These are phyloP conservation scores for Athalia rosae DNA, from an alignment of 2,888 invertebrate genomes.

Conservation along the genomic window DNA sequence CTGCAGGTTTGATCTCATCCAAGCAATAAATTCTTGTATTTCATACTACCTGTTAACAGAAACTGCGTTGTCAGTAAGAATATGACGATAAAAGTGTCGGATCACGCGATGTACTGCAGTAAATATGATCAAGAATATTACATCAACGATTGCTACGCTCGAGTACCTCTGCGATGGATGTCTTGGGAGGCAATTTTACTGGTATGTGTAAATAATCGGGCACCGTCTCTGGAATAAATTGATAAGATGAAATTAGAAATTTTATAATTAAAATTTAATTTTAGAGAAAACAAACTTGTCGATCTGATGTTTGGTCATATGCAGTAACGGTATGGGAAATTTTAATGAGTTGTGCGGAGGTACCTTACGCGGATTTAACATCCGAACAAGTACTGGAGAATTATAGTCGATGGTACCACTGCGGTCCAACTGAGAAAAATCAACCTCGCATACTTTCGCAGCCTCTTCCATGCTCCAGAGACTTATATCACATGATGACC, in stretches of 20 bases:
- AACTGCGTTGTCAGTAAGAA: conserved; percentile 91
- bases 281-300: conserved; percentile 91
- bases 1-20: neutral
- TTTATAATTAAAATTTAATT: conserved; percentile 49
- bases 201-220: conserved; percentile 74
- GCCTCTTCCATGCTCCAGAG: conserved; percentile 87
- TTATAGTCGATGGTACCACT: conserved; percentile 81
- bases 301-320: conserved; percentile 94
- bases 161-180: conserved; percentile 94
- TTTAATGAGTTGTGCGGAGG: conserved; percentile 85
- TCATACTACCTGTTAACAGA: conserved; percentile 74
- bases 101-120: conserved; percentile 90
- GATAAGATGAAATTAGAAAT: neutral
- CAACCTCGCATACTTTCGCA: conserved; percentile 77
- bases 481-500: conserved; percentile 93
- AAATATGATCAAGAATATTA: conserved; percentile 89
- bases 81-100: conserved; percentile 86
- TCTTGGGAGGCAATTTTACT: conserved; percentile 91
- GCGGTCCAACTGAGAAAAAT: conserved; percentile 72
- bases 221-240: neutral
- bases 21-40: neutral
- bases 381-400: conserved; percentile 89
- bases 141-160: conserved; percentile 86
- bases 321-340: conserved; percentile 94
- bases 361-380: conserved; percentile 87